Evolutionary conservation across 2,797 vertebrate species (phyloP).

Genomic region (Discoglossus pictus): DNA sequence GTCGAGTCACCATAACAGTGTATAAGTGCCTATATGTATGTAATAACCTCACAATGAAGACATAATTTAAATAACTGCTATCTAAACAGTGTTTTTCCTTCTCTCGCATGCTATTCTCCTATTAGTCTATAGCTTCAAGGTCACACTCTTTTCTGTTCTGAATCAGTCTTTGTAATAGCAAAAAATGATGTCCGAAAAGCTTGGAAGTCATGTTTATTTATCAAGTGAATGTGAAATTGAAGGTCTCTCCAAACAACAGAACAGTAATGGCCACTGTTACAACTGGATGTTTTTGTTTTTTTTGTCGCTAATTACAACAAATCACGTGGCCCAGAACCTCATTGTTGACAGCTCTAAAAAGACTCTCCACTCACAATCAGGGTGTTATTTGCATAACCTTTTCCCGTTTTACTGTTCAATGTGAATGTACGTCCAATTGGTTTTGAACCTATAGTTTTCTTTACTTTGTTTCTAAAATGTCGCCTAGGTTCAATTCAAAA

Average conservation of each 20-base stretch:
- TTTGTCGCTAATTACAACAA: conserved; percentile 56
- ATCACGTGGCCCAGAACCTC: background rate
- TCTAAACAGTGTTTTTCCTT: background rate
- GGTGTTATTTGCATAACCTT: no score
- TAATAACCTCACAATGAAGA: background rate
- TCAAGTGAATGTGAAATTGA: conserved; percentile 46
- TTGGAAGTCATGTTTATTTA: conserved; percentile 58
- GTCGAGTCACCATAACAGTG: conserved; percentile 13
- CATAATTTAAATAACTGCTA: conserved; percentile 53
- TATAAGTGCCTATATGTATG: conserved; percentile 1
- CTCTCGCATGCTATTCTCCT: background rate
- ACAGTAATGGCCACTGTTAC: conserved; percentile 55
- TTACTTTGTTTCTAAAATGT: no score
- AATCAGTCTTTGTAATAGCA: background rate
- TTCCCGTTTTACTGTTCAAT: no score
- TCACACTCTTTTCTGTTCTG: background rate
- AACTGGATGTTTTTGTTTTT: no score
- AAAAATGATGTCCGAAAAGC: conserved; percentile 34
- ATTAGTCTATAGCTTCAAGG: conserved; percentile 22
- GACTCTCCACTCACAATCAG: no score
- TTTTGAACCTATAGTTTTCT: no score
- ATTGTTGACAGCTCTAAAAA: no score
- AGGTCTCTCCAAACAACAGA: conserved; percentile 55
- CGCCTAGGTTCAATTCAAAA: no score
- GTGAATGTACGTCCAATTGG: no score